Percentiles rank a stretch among this genome's conserved stretches.
Evolutionary conservation across 2,797 vertebrate species (phyloP).

Genomic region (Anguilla pacifica): DNA sequence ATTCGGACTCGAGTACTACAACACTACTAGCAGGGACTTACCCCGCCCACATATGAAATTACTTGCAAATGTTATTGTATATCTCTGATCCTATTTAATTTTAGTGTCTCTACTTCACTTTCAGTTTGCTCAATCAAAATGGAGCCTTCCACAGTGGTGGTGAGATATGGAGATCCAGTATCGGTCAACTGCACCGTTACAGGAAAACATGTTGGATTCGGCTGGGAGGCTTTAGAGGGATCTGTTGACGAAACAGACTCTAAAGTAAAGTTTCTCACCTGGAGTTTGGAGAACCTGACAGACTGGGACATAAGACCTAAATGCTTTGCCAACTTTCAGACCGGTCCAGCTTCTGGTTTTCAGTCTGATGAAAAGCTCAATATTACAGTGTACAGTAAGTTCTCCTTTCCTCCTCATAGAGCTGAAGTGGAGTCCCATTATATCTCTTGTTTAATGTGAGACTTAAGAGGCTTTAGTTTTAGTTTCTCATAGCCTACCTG

Average conservation of each 20-base stretch:
- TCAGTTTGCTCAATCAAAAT: slow-evolving; percentile 29
- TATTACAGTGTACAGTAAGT: slow-evolving; percentile 51
- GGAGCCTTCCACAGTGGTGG: not conserved
- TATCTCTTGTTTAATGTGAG: not conserved
- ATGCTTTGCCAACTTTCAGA: slow-evolving; percentile 27
- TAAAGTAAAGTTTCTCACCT: too few species aligned
- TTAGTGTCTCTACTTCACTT: too few species aligned
- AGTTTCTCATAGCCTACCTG: not conserved
- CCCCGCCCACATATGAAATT: too few species aligned
- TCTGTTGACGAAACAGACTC: too few species aligned
- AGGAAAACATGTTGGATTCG: accelerated
- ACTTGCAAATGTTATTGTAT: not conserved
- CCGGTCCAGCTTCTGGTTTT: too few species aligned
- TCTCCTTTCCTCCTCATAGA: not conserved
- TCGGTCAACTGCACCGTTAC: accelerated
- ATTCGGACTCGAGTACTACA: too few species aligned
- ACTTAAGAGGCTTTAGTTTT: not conserved
- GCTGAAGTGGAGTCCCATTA: not conserved
- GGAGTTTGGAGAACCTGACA: slow-evolving; percentile 26
- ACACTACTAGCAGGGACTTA: too few species aligned
- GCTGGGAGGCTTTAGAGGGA: slow-evolving; percentile 34
- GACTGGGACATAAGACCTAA: slow-evolving; percentile 7
- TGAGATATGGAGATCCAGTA: not conserved
- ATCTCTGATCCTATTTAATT: not conserved
- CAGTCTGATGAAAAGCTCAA: not conserved